Base-by-base conservation (phyloP, 2,888 invertebrate genomes). In the Microchrysa polita region DNA sequence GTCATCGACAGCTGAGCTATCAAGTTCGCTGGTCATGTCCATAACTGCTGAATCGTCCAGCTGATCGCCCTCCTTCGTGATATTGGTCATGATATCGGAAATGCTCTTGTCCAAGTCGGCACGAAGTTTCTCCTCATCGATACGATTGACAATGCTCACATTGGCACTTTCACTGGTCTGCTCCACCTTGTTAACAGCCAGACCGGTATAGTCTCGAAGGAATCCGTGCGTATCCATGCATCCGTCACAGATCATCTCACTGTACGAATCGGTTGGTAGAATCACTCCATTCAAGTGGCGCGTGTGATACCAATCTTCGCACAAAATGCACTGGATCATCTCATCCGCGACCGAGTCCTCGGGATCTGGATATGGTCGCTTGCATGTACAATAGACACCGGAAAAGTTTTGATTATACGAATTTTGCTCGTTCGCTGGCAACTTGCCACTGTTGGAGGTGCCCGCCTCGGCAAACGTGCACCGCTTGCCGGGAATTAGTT, bases 281-380 rank as follows among this genome's bases (percentile, higher is more conserved):
- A 88, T 86, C 67, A 86, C 83, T 2, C 88, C 86, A 75, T 90
- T 90, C 76, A 94, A 85, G 83, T 95, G 94, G 78, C 91, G 84
- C 27, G 92, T 88, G 86, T 99, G 99, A 80, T 91, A 95, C 99
- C 99, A 99, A 84, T 99, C 98, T 83, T 99, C 99, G 84, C 99
- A 99, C 72, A 97, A 86, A 59, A 94, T 88, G 81, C 99, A 99
- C 82, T 99, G 98, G 65, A 97, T 90, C 98, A 98, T 98, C 79
- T 94, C 93, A 85, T 97, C 97, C 72, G 92, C 92, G 48, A 88
- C 85, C 4, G 88, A 87, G 81, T 91, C 90, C 10, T 97, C 96
- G 0, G 93, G 92, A 85, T 98, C 98, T 12, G 98, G 98, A 85
- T 98, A 99, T 0, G 97, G 97, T 72, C 96, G 89, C 53, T 91